Percentiles rank a stretch among this genome's conserved stretches.
These are phyloP conservation scores for Gallinago paraguaiae DNA, from an alignment of 2,113 vertebrate genomes.

Conservation along the genomic window DNA sequence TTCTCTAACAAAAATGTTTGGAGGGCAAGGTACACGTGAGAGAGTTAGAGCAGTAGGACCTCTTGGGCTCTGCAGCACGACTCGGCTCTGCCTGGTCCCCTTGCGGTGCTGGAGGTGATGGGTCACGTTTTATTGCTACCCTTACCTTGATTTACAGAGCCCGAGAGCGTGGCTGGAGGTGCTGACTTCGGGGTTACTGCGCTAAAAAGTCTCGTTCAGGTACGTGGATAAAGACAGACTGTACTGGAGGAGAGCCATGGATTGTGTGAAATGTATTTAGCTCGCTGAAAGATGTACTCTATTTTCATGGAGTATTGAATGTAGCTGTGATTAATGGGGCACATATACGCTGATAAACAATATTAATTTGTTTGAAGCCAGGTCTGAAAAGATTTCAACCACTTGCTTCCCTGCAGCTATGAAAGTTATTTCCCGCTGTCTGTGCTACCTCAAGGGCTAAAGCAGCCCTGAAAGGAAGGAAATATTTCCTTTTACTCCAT, in stretches of 20 bases:
- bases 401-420: slow-evolving; percentile 34
- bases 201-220: not conserved
- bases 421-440: slow-evolving; percentile 55
- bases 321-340: slow-evolving; percentile 61
- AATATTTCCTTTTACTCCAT: not conserved
- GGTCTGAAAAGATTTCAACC: slow-evolving; percentile 54
- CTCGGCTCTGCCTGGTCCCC: not conserved
- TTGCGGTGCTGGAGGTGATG: not conserved
- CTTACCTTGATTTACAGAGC: not conserved
- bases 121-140: not conserved
- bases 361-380: slow-evolving; percentile 61
- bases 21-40: not conserved
- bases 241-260: not conserved
- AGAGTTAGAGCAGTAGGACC: not conserved
- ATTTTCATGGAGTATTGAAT: slow-evolving; percentile 41
- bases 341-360: slow-evolving; percentile 57
- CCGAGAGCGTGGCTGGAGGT: not conserved
- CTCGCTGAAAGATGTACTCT: slow-evolving; percentile 46
- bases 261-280: slow-evolving; percentile 11
- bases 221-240: not conserved
- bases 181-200: not conserved
- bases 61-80: not conserved
- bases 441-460: slow-evolving; percentile 23
- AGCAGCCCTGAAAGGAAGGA: slow-evolving; percentile 37
- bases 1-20: not conserved